Evolutionary conservation across 2,888 invertebrate species (phyloP).

Genomic region (Buathra laborator): DNA sequence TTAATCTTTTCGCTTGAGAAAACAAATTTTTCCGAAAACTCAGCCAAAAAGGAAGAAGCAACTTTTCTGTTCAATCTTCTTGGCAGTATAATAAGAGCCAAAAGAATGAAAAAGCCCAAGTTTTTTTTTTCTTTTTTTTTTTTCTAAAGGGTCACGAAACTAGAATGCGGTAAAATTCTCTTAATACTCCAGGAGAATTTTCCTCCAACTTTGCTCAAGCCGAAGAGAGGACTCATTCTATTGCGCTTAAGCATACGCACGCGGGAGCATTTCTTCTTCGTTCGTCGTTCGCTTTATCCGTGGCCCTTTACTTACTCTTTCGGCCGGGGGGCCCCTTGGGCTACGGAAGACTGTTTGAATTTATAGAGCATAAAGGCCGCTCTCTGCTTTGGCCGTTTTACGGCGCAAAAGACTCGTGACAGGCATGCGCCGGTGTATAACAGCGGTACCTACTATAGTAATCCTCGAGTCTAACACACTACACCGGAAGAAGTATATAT

Average conservation of each 20-base stretch:
- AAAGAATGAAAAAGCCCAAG: neutral
- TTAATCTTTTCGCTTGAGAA: conserved; percentile 23
- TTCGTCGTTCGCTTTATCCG: conserved; percentile 23
- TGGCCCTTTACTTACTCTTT: conserved; percentile 34
- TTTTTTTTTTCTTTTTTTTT: too few species aligned
- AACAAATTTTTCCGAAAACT: conserved; percentile 31
- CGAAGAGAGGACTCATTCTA: neutral
- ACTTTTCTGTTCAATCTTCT: conserved; percentile 3
- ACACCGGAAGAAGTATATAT: conserved; percentile 11
- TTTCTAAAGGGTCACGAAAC: too few species aligned
- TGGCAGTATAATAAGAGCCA: neutral
- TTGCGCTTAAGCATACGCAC: conserved; percentile 23
- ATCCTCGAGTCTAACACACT: conserved; percentile 31
- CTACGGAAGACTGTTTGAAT: conserved; percentile 79
- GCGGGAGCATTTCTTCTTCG: neutral
- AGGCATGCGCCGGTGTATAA: conserved; percentile 69
- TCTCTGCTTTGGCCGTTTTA: conserved; percentile 75
- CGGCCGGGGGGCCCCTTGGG: conserved; percentile 42
- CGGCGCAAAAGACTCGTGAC: conserved; percentile 76
- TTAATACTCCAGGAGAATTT: neutral
- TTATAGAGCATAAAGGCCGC: conserved; percentile 83
- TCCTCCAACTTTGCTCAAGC: conserved; percentile 11
- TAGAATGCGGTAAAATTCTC: too few species aligned
- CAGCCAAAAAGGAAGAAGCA: neutral
- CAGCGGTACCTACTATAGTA: conserved; percentile 36